Conservation (phyloP, 1,140 invertebrate species). For the Batillaria attramentaria region DNA sequence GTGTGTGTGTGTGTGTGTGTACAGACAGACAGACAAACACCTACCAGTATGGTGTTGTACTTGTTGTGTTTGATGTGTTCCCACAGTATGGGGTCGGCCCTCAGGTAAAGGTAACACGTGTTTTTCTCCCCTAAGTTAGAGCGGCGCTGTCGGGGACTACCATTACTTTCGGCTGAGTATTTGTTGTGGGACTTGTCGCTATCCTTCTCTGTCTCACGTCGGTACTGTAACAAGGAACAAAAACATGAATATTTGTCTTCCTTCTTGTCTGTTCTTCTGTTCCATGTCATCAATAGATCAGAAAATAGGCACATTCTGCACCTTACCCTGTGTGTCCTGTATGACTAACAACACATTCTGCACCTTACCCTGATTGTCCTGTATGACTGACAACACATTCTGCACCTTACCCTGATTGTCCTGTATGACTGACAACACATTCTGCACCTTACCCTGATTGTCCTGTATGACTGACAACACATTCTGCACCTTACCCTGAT, state of each 20-base stretch:
- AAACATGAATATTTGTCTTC: not conserved
- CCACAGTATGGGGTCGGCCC: slow-evolving; percentile 98
- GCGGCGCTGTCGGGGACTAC: slow-evolving; percentile 22
- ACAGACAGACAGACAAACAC: slow-evolving; percentile 38
- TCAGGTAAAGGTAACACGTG: slow-evolving; percentile 93
- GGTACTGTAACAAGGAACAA: slow-evolving; percentile 21
- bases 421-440: no score
- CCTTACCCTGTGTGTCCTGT: no score
- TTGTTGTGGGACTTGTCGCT: slow-evolving; percentile 32
- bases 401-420: no score
- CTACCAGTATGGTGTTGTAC: slow-evolving; percentile 43
- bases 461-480: no score
- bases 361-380: no score
- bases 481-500: no score
- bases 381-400: no score
- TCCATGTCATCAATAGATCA: not conserved
- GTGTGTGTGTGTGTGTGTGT: no score
- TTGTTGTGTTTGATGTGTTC: slow-evolving; percentile 80
- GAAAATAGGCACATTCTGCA: not conserved
- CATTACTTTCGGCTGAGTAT: slow-evolving; percentile 25
- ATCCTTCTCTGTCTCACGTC: slow-evolving; percentile 26
- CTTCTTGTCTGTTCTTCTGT: no score
- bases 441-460: no score
- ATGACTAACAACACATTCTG: no score
- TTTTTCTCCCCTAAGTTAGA: slow-evolving; percentile 39